Percentiles rank a stretch among this genome's conserved stretches.
Evolutionary conservation across 2,797 vertebrate species (phyloP).

Genomic region (Galaxias olidus): DNA sequence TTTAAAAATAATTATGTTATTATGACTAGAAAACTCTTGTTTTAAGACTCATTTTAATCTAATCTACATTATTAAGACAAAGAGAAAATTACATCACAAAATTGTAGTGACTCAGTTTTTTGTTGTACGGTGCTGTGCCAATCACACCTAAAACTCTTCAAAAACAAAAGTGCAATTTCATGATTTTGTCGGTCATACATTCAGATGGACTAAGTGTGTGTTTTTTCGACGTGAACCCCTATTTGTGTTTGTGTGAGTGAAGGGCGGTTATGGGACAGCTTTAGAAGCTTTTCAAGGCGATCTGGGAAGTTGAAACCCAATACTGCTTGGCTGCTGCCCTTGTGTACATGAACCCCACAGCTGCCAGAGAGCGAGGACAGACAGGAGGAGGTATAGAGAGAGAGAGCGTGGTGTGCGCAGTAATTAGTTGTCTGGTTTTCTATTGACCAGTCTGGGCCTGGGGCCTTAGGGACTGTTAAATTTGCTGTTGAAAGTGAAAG

Average conservation of each 20-base stretch:
- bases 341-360: slow-evolving; percentile 75
- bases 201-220: slow-evolving; percentile 15
- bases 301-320: slow-evolving; percentile 79
- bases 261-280: slow-evolving; percentile 79
- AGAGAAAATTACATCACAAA: no score
- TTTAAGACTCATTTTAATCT: no score
- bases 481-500: slow-evolving; percentile 82
- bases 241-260: slow-evolving; percentile 74
- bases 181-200: no score
- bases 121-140: background rate
- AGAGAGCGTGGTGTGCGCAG: slow-evolving; percentile 66
- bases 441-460: slow-evolving; percentile 83
- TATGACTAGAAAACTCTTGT: no score
- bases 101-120: background rate
- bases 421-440: slow-evolving; percentile 86
- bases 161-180: no score
- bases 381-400: slow-evolving; percentile 5
- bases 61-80: no score
- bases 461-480: slow-evolving; percentile 81
- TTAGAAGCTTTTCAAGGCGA: slow-evolving; percentile 73
- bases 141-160: no score
- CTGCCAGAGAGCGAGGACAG: slow-evolving; percentile 48
- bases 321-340: slow-evolving; percentile 72
- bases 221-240: slow-evolving; percentile 59
- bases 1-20: no score